Conservation (phyloP, 2,113 vertebrate genomes). For the Thinocorus orbignyianus region DNA sequence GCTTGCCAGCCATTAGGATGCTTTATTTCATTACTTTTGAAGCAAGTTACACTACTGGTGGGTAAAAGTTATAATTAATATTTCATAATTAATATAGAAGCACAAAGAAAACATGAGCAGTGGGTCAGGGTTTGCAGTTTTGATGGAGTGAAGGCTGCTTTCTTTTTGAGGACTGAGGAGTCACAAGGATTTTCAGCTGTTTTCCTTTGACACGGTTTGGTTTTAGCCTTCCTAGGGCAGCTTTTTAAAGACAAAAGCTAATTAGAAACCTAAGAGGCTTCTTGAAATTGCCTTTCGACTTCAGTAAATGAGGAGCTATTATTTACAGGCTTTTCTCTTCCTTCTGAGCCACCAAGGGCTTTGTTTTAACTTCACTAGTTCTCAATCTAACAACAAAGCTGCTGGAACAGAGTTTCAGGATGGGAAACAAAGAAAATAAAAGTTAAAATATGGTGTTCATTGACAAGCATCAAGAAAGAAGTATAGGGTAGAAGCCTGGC, state of each 20-base stretch:
- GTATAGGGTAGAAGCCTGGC: neutral
- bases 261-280: neutral
- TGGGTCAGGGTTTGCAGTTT: neutral
- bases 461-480: neutral
- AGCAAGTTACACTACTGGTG: neutral
- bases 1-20: neutral
- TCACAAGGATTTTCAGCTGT: neutral
- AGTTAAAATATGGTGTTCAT: neutral
- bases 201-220: neutral
- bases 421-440: neutral
- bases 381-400: neutral
- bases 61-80: neutral
- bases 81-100: neutral
- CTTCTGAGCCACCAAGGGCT: neutral
- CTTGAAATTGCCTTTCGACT: neutral
- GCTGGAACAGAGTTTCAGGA: neutral
- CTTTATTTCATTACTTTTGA: neutral
- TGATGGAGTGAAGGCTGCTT: neutral
- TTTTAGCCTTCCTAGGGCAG: neutral
- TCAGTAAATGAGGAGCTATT: neutral
- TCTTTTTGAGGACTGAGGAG: neutral
- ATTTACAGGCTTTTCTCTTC: neutral
- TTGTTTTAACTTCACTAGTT: neutral
- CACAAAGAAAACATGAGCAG: neutral
- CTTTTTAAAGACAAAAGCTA: neutral